These are phyloP conservation scores for Anagrus nilaparvatae DNA, from an alignment of 1,140 invertebrate genomes.

Conservation along the genomic window DNA sequence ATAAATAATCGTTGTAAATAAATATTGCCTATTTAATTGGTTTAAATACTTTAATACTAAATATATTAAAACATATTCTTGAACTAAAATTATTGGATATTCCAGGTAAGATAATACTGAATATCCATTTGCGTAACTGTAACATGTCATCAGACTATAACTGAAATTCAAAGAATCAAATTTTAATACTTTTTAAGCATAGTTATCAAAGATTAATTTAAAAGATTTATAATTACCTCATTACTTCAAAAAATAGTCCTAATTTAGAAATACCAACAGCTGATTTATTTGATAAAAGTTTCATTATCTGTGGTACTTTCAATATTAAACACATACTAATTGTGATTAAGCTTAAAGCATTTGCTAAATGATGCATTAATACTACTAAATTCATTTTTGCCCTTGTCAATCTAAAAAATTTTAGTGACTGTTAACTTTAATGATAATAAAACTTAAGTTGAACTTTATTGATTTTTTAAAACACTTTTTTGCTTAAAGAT, in stretches of 20 bases:
- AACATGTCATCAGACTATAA: constrained; percentile 57
- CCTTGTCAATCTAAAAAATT: too few relatives aligned
- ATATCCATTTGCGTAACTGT: constrained; percentile 59
- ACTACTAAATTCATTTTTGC: too few relatives aligned
- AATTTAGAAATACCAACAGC: constrained; percentile 51
- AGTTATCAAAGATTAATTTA: constrained; percentile 24
- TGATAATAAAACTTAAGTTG: too few relatives aligned
- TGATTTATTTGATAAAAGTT: constrained; percentile 46
- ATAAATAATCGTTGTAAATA: constrained; percentile 40
- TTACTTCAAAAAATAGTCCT: constrained; percentile 54
- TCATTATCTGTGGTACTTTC: constrained; percentile 62
- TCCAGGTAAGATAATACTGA: constrained; percentile 59
- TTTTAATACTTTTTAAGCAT: too few relatives aligned
- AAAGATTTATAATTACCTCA: constrained; percentile 42
- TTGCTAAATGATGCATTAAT: constrained; percentile 43
- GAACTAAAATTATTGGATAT: constrained; percentile 58
- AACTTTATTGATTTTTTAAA: too few relatives aligned
- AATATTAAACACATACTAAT: constrained; percentile 56
- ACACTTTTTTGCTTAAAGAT: too few relatives aligned
- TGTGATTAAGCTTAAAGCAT: constrained; percentile 52
- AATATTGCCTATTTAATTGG: constrained; percentile 36
- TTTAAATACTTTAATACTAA: constrained; percentile 52
- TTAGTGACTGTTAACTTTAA: too few relatives aligned
- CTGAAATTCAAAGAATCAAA: constrained; percentile 42
- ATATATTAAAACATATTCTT: constrained; percentile 56